Evolutionary conservation across 23 tunicate genomes (phyloP), one percentile per base, ranked within the genome.

Genomic region (Styela clava): DNA sequence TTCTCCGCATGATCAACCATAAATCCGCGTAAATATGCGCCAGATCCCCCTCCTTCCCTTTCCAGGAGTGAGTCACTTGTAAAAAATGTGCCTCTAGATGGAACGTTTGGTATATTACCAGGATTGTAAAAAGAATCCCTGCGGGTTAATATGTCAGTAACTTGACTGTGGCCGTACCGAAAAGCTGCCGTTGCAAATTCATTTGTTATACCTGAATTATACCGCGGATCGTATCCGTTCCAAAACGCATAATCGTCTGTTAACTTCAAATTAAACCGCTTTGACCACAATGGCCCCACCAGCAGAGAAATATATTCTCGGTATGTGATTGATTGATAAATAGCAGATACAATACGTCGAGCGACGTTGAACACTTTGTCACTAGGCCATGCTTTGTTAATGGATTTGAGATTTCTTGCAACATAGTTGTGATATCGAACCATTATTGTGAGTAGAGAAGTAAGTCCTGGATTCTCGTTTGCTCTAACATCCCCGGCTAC

Each of bases 401-500:
- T 51, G 20, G 28, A 28, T 19, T 79, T 65, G 0, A 92, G 74
- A 26, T 35, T 74, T 25, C 56, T 92, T 24, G 81, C 89, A 3
- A 88, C 63, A 26, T 31, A 71, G 52, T 92, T 87, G 64, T 92
- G 97, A 22, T 87, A 79, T n/a, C 85, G 78, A 83, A 87, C 79
- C 70, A 85, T 64, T 35, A 87, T 36, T 21, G 97, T 92, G 62
- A 87, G 97, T 72, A 83, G 80, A 2, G 93, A 35, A 9, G 68
- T 56, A 67, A 92, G 82, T 18, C 82, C 97, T 33, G 70, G 51
- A 69, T 92, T 92, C 80, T 92, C 97, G 83, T 87, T 87, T 1
- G 56, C 85, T 63, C 97, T 64, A 22, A 63, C 31, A 37, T 92
- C 97, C 21, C 97, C 97, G 51, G 96, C 83, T 2, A 90, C 96